Evolutionary conservation across 2,888 invertebrate genomes (phyloP).

Genomic region (Cremastobaeus sp.): DNA sequence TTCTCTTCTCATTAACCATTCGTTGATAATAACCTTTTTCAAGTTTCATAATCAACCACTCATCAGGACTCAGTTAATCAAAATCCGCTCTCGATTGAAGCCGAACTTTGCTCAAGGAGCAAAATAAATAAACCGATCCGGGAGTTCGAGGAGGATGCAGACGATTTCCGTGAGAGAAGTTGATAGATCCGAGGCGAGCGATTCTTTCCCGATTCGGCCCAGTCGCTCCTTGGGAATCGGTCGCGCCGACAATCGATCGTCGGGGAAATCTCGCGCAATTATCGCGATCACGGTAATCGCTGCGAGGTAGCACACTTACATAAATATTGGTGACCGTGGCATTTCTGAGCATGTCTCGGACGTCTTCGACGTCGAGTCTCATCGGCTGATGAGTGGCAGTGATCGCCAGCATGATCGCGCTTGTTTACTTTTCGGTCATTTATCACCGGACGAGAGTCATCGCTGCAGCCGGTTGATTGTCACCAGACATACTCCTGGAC

Average conservation of each 20-base stretch:
- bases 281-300: slow-evolving; percentile 38
- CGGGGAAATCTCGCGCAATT: slow-evolving; percentile 31
- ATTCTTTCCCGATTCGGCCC: slow-evolving; percentile 7
- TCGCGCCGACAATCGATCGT: slow-evolving; percentile 15
- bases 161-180: slow-evolving; percentile 16
- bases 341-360: slow-evolving; percentile 76
- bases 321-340: slow-evolving; percentile 76
- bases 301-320: slow-evolving; percentile 69
- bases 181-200: slow-evolving; percentile 14
- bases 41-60: too few species aligned
- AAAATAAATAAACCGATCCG: slow-evolving; percentile 24
- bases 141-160: slow-evolving; percentile 24
- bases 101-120: too few species aligned
- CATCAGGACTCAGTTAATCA: too few species aligned
- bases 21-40: too few species aligned
- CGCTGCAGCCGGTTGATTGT: slow-evolving; percentile 12
- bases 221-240: slow-evolving; percentile 20
- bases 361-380: slow-evolving; percentile 75
- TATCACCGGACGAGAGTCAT: slow-evolving; percentile 38
- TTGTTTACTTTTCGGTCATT: slow-evolving; percentile 4
- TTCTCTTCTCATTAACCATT: too few species aligned
- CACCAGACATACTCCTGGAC: slow-evolving; percentile 14
- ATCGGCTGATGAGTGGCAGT: slow-evolving; percentile 73
- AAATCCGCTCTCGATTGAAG: too few species aligned
- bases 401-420: slow-evolving; percentile 73